Base-by-base conservation (phyloP, 1,140 invertebrate genomes). In the Cephus cinctus region DNA sequence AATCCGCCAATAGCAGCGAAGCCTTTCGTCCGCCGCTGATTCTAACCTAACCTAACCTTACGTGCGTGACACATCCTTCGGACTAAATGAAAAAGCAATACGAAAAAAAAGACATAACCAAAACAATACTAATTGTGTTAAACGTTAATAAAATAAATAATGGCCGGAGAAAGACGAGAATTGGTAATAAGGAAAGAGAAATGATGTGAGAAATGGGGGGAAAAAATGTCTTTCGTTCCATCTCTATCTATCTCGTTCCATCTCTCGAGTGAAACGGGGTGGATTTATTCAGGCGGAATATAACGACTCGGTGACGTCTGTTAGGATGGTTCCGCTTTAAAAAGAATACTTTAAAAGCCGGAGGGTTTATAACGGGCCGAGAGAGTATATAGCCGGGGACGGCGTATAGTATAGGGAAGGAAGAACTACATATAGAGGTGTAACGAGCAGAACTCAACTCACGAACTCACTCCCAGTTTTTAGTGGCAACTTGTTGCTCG, bases 391-490 rank as follows among this genome's bases (percentile, higher is more conserved):
- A 73, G 64, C 61, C n/a, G n/a, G n/a, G n/a, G n/a, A 59, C 59
- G 56, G 60, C 60, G 66, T 69, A 69, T 67, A 75, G 72, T 71
- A 71, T 69, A 70, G 71, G 73, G 66, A 76, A 73, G 73, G 71
- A 75, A 75, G 74, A 75, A 75, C 65, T 74, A 77, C 71, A 76
- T 76, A 76, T 73, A 75, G 73, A 76, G 66, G 72, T 76, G 73
- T 76, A 77, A 77, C 75, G 75, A 76, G 71, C 72, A 77, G 71
- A 77, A 77, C 73, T 76, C 73, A 68, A 77, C 75, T 77, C 73
- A 77, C 72, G 67, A 76, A 77, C 75, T 75, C 73, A 74, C 73
- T 76, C 73, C 65, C 73, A 75, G 73, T 76, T 77, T 77, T 77
- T 77, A 77, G 73, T 76, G 68, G 75, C 73, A 76, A 77, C 73